These are phyloP conservation scores for Oedothorax gibbosus DNA, from an alignment of 1,140 invertebrate genomes.

Conservation along the genomic window DNA sequence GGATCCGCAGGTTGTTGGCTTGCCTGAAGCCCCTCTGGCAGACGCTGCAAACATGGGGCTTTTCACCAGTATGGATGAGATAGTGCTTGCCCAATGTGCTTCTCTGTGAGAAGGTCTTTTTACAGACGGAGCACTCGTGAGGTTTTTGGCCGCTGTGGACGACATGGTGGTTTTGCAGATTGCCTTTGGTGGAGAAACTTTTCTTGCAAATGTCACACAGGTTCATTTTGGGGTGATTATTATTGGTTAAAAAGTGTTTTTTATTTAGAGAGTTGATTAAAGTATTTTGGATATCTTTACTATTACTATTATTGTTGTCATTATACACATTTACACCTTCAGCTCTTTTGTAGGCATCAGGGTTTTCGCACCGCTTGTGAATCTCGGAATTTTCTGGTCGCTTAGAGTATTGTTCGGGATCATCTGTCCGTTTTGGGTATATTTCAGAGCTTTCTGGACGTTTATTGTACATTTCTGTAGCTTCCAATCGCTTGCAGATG, in stretches of 20 bases:
- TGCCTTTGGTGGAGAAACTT: conserved; percentile 52
- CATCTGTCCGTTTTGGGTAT: conserved; percentile 22
- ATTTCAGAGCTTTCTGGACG: conserved; percentile 36
- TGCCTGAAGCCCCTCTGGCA: conserved; percentile 61
- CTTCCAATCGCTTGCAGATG: conserved; percentile 52
- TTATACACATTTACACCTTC: conserved; percentile 21
- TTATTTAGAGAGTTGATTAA: conserved; percentile 1
- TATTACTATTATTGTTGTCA: conserved; percentile 2
- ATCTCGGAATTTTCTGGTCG: conserved; percentile 27
- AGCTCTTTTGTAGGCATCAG: conserved; percentile 32
- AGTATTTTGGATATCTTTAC: conserved; percentile 27
- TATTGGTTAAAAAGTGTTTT: conserved; percentile 31
- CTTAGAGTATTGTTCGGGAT: conserved; percentile 30
- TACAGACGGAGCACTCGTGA: conserved; percentile 52
- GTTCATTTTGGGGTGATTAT: conserved; percentile 38
- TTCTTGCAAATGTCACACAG: conserved; percentile 58
- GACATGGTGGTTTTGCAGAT: conserved; percentile 51
- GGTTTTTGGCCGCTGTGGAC: conserved; percentile 52
- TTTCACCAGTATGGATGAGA: conserved; percentile 61
- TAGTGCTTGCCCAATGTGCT: conserved; percentile 54
- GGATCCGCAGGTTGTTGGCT: conserved; percentile 46
- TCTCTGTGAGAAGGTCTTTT: conserved; percentile 54
- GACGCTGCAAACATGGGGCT: conserved; percentile 60
- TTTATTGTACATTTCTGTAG: conserved; percentile 45
- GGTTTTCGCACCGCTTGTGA: conserved; percentile 33